Evolutionary conservation across 2,113 vertebrate genomes (phyloP).

Genomic region (Pagrus major): DNA sequence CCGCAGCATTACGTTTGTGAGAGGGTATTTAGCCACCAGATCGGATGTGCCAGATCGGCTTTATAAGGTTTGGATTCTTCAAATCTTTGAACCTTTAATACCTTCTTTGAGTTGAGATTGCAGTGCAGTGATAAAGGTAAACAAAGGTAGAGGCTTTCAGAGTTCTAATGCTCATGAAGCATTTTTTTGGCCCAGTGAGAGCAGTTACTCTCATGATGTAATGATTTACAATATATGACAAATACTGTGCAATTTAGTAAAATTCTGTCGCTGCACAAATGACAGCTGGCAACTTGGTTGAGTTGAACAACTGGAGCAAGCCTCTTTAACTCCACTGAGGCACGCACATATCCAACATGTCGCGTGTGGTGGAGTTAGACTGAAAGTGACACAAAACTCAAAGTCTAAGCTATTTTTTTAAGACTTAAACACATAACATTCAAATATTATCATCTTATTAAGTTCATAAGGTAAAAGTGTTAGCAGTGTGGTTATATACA

Average conservation of each 20-base stretch:
- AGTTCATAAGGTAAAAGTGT: not conserved
- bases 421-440: no score
- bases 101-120: not conserved
- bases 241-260: not conserved
- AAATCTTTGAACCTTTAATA: not conserved
- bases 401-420: no score
- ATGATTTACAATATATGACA: no score
- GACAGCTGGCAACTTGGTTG: not conserved
- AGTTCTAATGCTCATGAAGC: not conserved
- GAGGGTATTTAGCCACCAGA: not conserved
- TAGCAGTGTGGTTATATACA: not conserved
- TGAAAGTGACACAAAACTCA: not conserved
- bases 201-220: no score
- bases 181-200: no score
- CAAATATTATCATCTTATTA: not conserved
- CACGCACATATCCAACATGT: not conserved
- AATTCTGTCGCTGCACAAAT: not conserved
- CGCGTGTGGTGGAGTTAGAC: not conserved
- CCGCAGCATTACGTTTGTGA: not conserved
- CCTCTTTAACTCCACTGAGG: not conserved
- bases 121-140: not conserved
- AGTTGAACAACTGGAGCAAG: not conserved
- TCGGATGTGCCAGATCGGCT: not conserved
- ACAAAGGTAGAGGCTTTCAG: not conserved
- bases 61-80: not conserved